Evolutionary conservation across 2,888 invertebrate species (phyloP).

Genomic region (Hipparchia sbordonii): DNA sequence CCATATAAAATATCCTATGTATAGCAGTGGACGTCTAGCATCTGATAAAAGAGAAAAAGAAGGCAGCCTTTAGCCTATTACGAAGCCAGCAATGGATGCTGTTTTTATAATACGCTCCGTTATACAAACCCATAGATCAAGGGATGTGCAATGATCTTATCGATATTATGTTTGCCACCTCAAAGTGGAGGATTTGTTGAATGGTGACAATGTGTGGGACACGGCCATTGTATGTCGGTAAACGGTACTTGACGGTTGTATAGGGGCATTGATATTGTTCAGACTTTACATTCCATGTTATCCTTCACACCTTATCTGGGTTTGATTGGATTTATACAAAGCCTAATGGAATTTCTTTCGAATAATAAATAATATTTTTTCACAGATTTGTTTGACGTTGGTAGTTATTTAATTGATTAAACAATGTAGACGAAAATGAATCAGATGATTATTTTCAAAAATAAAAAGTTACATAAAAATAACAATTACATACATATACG

Average conservation of each 20-base stretch:
- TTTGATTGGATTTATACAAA: not conserved
- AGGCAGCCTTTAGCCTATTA: not conserved
- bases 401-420: too few species aligned
- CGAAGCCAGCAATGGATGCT: slow-evolving; percentile 44
- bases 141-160: slow-evolving; percentile 65
- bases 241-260: slow-evolving; percentile 19
- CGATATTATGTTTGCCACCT: slow-evolving; percentile 63
- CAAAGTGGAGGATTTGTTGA: slow-evolving; percentile 33
- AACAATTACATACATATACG: too few species aligned
- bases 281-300: slow-evolving; percentile 39
- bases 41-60: too few species aligned
- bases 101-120: not conserved
- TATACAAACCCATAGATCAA: slow-evolving; percentile 28
- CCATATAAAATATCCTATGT: too few species aligned
- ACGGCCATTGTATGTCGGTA: slow-evolving; percentile 21
- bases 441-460: too few species aligned
- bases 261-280: slow-evolving; percentile 28
- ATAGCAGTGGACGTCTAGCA: too few species aligned
- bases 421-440: too few species aligned
- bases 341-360: not conserved
- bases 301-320: not conserved
- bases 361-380: not conserved
- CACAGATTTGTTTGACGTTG: too few species aligned
- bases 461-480: too few species aligned
- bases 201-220: slow-evolving; percentile 23